Conservation (phyloP, 2,888 invertebrate species). For the Keiferia lycopersicella region DNA sequence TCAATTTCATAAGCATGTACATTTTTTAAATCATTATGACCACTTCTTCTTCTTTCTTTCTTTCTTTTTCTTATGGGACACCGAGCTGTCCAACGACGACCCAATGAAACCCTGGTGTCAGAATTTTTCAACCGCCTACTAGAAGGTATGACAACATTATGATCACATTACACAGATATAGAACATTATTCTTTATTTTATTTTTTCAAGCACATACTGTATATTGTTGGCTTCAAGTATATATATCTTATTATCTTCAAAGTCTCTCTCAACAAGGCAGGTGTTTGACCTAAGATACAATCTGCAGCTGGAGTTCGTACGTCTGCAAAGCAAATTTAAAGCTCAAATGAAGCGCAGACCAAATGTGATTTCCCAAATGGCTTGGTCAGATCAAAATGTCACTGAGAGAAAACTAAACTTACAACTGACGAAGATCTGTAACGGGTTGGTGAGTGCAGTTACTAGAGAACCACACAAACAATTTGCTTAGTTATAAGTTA, state of each 20-base stretch:
- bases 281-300: slow-evolving; percentile 15
- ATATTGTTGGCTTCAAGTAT: not conserved
- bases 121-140: no score
- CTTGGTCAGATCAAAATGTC: slow-evolving; percentile 7
- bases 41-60: no score
- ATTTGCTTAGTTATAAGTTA: slow-evolving; percentile 19
- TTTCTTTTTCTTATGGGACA: no score
- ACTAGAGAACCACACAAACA: slow-evolving; percentile 6
- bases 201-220: no score
- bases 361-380: slow-evolving; percentile 22
- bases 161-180: no score
- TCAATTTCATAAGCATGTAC: no score
- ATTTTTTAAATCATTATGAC: no score
- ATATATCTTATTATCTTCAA: not conserved
- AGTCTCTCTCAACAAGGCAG: not conserved
- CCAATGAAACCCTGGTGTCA: no score
- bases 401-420: slow-evolving; percentile 1
- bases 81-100: no score
- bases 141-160: no score
- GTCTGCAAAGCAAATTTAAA: slow-evolving; percentile 15
- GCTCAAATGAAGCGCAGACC: not conserved
- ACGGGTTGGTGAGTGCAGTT: not conserved
- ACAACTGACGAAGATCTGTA: not conserved
- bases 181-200: no score
- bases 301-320: not conserved